These are phyloP conservation scores for Coptodon bakossiorum DNA, from an alignment of 2,113 vertebrate genomes.

Conservation along the genomic window DNA sequence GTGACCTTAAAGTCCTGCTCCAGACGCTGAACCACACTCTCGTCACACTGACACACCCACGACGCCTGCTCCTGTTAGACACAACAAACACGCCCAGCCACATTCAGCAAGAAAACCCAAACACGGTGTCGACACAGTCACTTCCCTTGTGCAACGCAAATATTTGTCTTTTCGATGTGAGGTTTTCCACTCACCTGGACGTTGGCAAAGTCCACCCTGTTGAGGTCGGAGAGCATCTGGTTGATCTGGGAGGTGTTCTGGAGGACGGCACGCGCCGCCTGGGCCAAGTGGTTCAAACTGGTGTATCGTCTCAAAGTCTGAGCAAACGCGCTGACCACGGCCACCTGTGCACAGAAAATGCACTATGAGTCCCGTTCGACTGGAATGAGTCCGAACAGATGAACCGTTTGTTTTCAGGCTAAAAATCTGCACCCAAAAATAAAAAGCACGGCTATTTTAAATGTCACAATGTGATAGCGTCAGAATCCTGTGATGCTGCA, in stretches of 20 bases:
- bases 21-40: constrained; percentile 89
- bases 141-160: neutral
- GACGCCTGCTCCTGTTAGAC: constrained; percentile 90
- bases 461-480: neutral
- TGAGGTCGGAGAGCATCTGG: constrained; percentile 99
- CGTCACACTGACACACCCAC: constrained; percentile 98
- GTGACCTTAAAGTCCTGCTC: constrained; percentile 98
- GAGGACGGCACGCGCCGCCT: constrained; percentile 91
- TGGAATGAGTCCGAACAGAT: neutral
- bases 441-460: neutral
- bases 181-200: constrained; percentile 79
- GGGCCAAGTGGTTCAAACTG: constrained; percentile 93
- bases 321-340: constrained; percentile 91
- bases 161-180: neutral
- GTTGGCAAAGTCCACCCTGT: constrained; percentile 95
- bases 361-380: neutral
- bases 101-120: neutral
- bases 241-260: constrained; percentile 98
- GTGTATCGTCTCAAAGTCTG: constrained; percentile 94
- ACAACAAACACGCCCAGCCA: neutral
- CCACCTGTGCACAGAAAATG: constrained; percentile 68
- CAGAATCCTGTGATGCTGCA: neutral
- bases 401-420: neutral
- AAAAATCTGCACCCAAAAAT: neutral
- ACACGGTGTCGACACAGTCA: accelerated